A percentile compares a stretch with the other conserved stretches of the same genome.
Conservation (phyloP, 2,113 vertebrate genomes). For the Cettia cetti region DNA sequence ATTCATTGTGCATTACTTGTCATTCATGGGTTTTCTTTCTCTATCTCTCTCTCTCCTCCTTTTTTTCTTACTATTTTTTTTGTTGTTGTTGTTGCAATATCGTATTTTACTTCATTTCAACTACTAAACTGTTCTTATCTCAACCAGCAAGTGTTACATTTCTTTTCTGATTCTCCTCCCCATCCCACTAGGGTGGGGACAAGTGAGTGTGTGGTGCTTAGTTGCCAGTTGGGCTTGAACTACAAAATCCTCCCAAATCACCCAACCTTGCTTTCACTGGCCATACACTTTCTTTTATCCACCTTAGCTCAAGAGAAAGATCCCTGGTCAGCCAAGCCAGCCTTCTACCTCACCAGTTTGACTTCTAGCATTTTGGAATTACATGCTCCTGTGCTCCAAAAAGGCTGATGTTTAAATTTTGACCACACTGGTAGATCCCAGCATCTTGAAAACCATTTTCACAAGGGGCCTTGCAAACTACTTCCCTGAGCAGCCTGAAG, state of each 20-base stretch:
- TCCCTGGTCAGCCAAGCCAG: background rate
- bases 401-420: background rate
- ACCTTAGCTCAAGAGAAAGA: background rate
- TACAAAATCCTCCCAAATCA: background rate
- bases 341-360: background rate
- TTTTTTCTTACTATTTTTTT: background rate
- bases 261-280: background rate
- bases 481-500: background rate
- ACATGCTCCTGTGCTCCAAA: accelerated
- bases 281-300: background rate
- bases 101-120: background rate
- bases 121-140: background rate
- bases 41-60: background rate
- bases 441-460: background rate
- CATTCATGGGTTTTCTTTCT: background rate
- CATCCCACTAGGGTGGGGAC: background rate
- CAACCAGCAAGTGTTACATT: background rate
- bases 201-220: background rate
- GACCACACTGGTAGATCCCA: background rate
- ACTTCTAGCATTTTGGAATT: background rate
- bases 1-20: background rate
- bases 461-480: background rate
- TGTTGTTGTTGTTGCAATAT: background rate
- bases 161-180: background rate
- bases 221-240: background rate